Conservation (phyloP, 1,140 invertebrate species). For the Dendrolimus punctatus region DNA sequence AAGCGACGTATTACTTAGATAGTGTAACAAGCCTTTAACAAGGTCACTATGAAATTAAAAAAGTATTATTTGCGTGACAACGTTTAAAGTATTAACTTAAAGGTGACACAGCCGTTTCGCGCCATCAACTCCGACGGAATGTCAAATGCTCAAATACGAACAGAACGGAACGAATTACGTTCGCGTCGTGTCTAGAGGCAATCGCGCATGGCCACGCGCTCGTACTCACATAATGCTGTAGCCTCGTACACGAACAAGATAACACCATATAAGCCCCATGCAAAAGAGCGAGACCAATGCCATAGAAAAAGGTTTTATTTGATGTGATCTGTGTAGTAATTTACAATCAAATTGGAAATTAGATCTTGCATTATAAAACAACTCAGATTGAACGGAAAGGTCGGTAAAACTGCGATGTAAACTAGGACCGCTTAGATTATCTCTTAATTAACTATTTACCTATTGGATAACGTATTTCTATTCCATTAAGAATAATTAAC, state of each 20-base stretch:
- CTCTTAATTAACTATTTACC: too few relatives aligned
- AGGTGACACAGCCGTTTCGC: conserved; percentile 34
- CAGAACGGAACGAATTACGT: conserved; percentile 13
- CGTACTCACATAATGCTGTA: background rate
- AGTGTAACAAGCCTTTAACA: conserved; percentile 12
- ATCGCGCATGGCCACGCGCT: too few relatives aligned
- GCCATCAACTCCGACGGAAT: conserved; percentile 39
- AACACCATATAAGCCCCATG: conserved; percentile 37
- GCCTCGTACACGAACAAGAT: conserved; percentile 25
- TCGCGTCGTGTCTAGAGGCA: conserved; percentile 1
- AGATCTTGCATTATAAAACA: too few relatives aligned
- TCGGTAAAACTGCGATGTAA: too few relatives aligned
- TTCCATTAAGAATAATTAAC: too few relatives aligned
- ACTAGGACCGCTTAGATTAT: too few relatives aligned
- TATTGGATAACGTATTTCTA: too few relatives aligned
- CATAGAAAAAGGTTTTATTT: background rate
- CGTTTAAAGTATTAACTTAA: conserved; percentile 9
- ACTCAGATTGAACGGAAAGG: too few relatives aligned
- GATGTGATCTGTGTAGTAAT: too few relatives aligned
- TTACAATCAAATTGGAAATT: too few relatives aligned
- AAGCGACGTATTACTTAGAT: background rate
- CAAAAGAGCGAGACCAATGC: conserved; percentile 24
- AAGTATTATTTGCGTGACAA: conserved; percentile 24
- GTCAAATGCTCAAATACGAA: conserved; percentile 18
- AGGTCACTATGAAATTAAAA: conserved; percentile 35